Evolutionary conservation across 2,113 vertebrate genomes (phyloP).

Genomic region (Illadopsis cleaveri): DNA sequence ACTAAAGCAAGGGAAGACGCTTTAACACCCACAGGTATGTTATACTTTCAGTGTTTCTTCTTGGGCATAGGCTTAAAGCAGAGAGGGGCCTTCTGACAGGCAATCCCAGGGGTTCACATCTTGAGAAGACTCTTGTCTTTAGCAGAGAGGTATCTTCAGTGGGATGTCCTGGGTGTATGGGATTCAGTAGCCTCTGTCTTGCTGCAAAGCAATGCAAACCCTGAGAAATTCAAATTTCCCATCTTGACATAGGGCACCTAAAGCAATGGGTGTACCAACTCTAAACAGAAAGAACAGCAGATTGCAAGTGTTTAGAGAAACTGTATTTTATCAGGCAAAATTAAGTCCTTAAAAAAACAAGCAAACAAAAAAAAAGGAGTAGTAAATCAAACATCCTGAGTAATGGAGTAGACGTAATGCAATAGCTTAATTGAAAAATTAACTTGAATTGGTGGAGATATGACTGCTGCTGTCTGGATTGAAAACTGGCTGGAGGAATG

Average conservation of each 20-base stretch:
- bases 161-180: rapidly evolving
- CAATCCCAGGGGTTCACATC: not conserved
- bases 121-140: not conserved
- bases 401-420: not conserved
- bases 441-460: not conserved
- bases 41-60: not conserved
- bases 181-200: not conserved
- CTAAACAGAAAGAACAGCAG: not conserved
- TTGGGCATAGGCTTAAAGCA: not conserved
- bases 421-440: constrained; percentile 10
- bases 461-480: not conserved
- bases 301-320: not conserved
- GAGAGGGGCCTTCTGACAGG: rapidly evolving
- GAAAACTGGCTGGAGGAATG: not conserved
- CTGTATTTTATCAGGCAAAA: not conserved
- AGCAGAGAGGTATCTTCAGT: not conserved
- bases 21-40: not conserved
- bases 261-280: not conserved
- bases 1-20: not conserved
- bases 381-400: not conserved
- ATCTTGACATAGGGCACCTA: not conserved
- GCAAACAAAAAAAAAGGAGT: not conserved
- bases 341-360: not conserved
- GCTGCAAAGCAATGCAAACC: not conserved
- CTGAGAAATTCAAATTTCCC: not conserved